These are phyloP conservation scores for Phalacrocorax carbo DNA, from an alignment of 2,113 vertebrate genomes.

Conservation along the genomic window DNA sequence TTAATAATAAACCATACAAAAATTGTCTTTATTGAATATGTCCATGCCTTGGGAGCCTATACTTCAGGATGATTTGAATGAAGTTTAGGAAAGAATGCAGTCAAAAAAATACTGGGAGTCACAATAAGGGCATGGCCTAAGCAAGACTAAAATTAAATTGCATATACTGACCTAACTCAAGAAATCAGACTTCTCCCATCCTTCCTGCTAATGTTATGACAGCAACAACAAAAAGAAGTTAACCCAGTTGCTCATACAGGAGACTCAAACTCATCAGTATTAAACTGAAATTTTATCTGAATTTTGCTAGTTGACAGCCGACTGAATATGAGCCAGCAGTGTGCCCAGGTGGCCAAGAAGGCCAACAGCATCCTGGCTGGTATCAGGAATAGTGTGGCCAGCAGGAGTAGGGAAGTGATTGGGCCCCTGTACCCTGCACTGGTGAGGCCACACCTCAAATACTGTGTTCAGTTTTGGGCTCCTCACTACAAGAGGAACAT, in stretches of 20 bases:
- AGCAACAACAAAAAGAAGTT: neutral
- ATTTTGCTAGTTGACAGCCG: no score
- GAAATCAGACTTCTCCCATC: neutral
- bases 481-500: no score
- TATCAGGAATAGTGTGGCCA: no score
- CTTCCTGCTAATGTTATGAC: neutral
- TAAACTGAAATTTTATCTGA: neutral
- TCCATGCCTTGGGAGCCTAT: neutral
- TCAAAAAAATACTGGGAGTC: neutral
- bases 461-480: no score
- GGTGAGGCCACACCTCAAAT: no score
- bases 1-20: neutral
- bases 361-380: no score
- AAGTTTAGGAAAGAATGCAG: neutral
- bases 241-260: neutral
- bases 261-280: neutral
- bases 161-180: neutral
- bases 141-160: neutral
- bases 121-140: neutral
- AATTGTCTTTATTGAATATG: neutral
- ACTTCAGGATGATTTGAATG: neutral
- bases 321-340: no score
- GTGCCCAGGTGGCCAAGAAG: no score
- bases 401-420: no score
- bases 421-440: no score